Conservation (phyloP, 1,140 invertebrate genomes). For the Drosophila virilis region DNA sequence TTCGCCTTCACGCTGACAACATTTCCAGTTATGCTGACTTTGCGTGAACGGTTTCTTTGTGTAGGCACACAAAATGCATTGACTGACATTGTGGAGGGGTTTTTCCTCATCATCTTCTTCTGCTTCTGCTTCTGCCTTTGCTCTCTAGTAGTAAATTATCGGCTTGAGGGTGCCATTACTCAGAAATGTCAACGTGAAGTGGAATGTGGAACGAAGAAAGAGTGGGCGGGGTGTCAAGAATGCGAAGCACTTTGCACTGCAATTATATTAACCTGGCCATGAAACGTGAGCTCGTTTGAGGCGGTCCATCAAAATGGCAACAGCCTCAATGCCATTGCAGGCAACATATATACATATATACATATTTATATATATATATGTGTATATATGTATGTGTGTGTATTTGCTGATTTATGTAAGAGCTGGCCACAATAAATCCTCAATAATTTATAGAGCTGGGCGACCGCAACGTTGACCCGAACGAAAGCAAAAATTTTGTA, state of each 20-base stretch:
- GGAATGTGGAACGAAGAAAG: background rate
- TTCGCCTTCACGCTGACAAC: background rate
- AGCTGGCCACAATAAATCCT: conserved; percentile 58
- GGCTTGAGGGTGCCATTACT: conserved; percentile 67
- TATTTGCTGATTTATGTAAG: conserved; percentile 29
- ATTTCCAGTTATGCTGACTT: background rate
- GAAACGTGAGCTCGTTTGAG: conserved; percentile 69
- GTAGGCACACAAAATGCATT: conserved; percentile 52
- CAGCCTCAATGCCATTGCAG: conserved; percentile 23
- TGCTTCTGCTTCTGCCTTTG: background rate
- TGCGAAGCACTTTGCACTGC: conserved; percentile 28
- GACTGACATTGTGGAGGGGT: conserved; percentile 40
- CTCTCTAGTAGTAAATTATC: conserved; percentile 55
- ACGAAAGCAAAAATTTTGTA: conserved; percentile 59
- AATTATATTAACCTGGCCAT: conserved; percentile 61
- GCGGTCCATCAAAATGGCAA: conserved; percentile 62
- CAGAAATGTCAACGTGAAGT: conserved; percentile 63
- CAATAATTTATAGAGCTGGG: conserved; percentile 65
- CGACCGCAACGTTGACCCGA: conserved; percentile 45
- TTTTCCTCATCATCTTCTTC: conserved; percentile 10
- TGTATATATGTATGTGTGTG: background rate
- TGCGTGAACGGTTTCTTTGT: background rate
- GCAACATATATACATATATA: conserved; percentile 1
- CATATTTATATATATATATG: conserved; percentile 1
- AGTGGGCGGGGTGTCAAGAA: background rate